Evolutionary conservation across 2,888 invertebrate genomes (phyloP).

Genomic region (Tanytarsus gracilentus): DNA sequence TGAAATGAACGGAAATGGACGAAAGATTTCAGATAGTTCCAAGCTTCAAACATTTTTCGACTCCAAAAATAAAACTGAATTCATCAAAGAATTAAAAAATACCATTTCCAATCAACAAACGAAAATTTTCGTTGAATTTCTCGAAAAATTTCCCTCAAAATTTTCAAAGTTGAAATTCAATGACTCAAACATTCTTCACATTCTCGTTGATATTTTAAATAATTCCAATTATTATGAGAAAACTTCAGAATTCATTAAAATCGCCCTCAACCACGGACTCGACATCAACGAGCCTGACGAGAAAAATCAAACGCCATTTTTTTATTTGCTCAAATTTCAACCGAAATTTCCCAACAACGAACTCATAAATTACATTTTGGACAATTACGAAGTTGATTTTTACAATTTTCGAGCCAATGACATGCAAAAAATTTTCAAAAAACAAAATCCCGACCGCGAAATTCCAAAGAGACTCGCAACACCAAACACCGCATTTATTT

Average conservation of each 20-base stretch:
- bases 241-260: background rate
- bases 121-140: too few species aligned
- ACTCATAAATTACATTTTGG: background rate
- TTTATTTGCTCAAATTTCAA: background rate
- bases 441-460: background rate
- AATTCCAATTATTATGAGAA: too few species aligned
- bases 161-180: too few species aligned
- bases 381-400: background rate
- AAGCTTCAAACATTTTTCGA: too few species aligned
- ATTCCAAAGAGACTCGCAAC: background rate
- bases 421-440: background rate
- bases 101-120: too few species aligned
- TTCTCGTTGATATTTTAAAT: too few species aligned
- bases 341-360: background rate
- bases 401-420: background rate
- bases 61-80: too few species aligned
- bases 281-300: constrained; percentile 13
- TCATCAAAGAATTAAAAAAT: too few species aligned
- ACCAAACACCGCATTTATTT: background rate
- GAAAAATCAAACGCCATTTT: constrained; percentile 5
- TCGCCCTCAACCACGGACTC: background rate
- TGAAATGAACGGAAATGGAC: too few species aligned
- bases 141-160: too few species aligned
- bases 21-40: too few species aligned
- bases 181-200: too few species aligned